Percentiles rank a stretch among this genome's conserved stretches.
Evolutionary conservation across 2,113 vertebrate genomes (phyloP).

Genomic region (Passer domesticus): DNA sequence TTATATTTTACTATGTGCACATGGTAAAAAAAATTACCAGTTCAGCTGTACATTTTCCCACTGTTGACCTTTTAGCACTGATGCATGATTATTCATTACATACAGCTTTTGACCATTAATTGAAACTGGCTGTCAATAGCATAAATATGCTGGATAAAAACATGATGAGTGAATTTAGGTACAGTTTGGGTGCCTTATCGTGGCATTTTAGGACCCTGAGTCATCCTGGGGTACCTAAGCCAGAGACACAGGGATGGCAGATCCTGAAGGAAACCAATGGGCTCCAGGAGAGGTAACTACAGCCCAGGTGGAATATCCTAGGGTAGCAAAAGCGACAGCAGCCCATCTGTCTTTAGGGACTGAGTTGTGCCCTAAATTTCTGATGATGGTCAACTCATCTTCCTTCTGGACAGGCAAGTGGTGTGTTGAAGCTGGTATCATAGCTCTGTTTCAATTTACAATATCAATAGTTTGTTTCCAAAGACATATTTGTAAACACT

Average conservation of each 20-base stretch:
- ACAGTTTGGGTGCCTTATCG: neutral
- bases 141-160: neutral
- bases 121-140: neutral
- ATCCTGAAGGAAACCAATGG: neutral
- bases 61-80: neutral
- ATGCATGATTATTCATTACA: neutral
- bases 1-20: neutral
- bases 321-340: neutral
- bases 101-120: neutral
- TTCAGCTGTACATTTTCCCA: neutral
- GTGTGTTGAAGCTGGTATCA: neutral
- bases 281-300: neutral
- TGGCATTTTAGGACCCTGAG: neutral
- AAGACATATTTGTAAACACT: neutral
- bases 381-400: neutral
- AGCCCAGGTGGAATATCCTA: neutral
- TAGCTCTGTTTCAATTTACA: neutral
- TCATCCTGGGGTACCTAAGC: neutral
- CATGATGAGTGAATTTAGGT: neutral
- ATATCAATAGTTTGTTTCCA: neutral
- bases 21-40: neutral
- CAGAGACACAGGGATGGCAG: neutral
- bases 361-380: neutral
- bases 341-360: fast-evolving
- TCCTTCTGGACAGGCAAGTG: neutral